Evolutionary conservation across 2,113 vertebrate genomes (phyloP).

Genomic region (Ptychochromis oligacanthus): DNA sequence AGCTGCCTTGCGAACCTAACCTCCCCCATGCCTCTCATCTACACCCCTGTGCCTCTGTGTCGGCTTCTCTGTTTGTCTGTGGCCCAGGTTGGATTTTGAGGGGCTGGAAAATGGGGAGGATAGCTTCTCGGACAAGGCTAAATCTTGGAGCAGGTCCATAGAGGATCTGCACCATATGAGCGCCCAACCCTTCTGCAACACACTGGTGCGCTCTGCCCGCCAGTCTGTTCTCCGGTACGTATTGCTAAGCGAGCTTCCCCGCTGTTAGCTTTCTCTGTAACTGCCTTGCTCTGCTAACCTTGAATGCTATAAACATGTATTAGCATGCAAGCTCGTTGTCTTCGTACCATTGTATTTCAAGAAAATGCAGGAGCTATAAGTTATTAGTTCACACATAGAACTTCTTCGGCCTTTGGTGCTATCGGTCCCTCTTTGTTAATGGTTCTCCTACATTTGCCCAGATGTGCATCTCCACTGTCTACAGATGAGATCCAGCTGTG

Average conservation of each 20-base stretch:
- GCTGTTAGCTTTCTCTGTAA: constrained; percentile 39
- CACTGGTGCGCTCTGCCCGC: constrained; percentile 92
- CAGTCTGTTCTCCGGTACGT: constrained; percentile 96
- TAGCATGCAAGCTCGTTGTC: constrained; percentile 36
- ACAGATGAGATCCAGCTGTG: constrained; percentile 68
- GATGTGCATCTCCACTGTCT: constrained; percentile 51
- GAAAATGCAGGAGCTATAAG: too few species aligned
- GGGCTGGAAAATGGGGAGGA: constrained; percentile 92
- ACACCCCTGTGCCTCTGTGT: constrained; percentile 53
- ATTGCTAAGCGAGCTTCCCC: constrained; percentile 59
- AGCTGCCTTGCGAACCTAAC: constrained; percentile 67
- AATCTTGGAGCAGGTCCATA: constrained; percentile 96
- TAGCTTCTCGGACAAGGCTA: constrained; percentile 88
- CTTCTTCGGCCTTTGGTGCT: constrained; percentile 41
- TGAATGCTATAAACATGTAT: constrained; percentile 44
- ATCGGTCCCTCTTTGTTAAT: constrained; percentile 33
- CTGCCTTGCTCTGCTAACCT: constrained; percentile 56
- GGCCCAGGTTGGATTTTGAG: constrained; percentile 95
- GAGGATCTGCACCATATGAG: constrained; percentile 93
- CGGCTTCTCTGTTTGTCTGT: constrained; percentile 66
- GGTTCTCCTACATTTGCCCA: constrained; percentile 49
- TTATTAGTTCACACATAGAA: too few species aligned
- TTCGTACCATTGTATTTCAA: too few species aligned
- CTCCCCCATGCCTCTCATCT: constrained; percentile 52
- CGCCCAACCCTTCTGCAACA: constrained; percentile 90